Conservation (phyloP, 2,888 invertebrate species). For the Polydrusus cervinus region DNA sequence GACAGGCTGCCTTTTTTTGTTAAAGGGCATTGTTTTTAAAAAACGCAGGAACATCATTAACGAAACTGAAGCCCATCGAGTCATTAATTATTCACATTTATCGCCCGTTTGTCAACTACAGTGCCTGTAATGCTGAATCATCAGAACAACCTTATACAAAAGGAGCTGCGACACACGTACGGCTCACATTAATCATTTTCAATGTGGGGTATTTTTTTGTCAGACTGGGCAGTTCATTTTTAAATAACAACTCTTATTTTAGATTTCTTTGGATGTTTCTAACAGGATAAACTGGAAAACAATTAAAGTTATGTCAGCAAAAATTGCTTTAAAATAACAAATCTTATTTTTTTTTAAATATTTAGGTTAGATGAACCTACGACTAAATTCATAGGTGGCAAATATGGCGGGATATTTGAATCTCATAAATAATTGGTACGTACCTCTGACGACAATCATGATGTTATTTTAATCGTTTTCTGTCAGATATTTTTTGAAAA, state of each 20-base stretch:
- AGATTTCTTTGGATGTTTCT: neutral
- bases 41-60: too few relatives aligned
- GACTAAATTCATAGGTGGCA: neutral
- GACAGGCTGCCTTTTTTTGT: too few relatives aligned
- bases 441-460: too few relatives aligned
- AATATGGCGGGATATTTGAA: neutral
- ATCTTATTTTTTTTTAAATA: too few relatives aligned
- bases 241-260: neutral
- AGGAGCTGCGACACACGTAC: conserved; percentile 47
- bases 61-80: conserved; percentile 54
- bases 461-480: too few relatives aligned
- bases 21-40: too few relatives aligned
- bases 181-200: conserved; percentile 46
- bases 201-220: conserved; percentile 40
- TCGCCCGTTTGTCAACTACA: conserved; percentile 61
- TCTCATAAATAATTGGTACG: too few relatives aligned
- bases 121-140: conserved; percentile 43
- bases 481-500: too few relatives aligned
- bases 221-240: neutral
- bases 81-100: conserved; percentile 69
- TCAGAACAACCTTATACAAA: conserved; percentile 43
- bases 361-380: too few relatives aligned
- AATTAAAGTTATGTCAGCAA: too few relatives aligned
- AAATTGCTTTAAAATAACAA: too few relatives aligned
- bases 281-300: neutral